phyloP scores from a whole-genome alignment of 2,888 invertebrate genomes.

The Drosophila leonis region DNA sequence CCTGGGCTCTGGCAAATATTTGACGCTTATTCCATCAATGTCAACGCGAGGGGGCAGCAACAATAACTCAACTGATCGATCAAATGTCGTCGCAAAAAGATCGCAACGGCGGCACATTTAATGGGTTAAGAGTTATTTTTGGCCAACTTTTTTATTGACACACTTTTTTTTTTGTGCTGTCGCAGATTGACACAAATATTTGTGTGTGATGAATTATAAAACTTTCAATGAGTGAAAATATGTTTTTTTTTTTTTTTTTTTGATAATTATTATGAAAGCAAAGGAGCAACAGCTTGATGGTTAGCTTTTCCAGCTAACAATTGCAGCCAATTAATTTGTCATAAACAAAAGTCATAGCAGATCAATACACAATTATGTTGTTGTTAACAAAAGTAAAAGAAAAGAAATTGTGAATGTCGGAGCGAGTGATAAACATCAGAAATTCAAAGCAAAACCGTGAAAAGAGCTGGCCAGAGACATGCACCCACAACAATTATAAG shows the following conservation, averaged over 20 bases:
- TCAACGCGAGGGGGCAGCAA: slow-evolving; percentile 40
- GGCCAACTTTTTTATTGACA: slow-evolving; percentile 69
- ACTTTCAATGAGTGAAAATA: slow-evolving; percentile 35
- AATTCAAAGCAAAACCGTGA: not conserved
- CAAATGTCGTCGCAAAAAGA: slow-evolving; percentile 67
- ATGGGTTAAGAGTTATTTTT: slow-evolving; percentile 72
- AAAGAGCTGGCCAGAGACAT: slow-evolving; percentile 16
- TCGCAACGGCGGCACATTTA: slow-evolving; percentile 49
- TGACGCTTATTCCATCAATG: slow-evolving; percentile 68
- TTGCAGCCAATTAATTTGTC: slow-evolving; percentile 74
- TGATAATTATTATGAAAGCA: slow-evolving; percentile 21
- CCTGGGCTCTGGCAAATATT: slow-evolving; percentile 61
- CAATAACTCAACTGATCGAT: slow-evolving; percentile 69
- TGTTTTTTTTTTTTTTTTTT: not conserved
- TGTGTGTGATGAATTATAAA: slow-evolving; percentile 22
- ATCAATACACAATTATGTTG: slow-evolving; percentile 68
- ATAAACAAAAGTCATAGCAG: slow-evolving; percentile 56
- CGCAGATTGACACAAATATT: slow-evolving; percentile 44
- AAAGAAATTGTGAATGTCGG: slow-evolving; percentile 37
- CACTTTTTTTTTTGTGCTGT: slow-evolving; percentile 50
- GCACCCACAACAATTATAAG: slow-evolving; percentile 74
- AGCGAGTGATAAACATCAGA: slow-evolving; percentile 49
- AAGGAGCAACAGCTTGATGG: not conserved
- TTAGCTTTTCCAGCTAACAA: slow-evolving; percentile 32
- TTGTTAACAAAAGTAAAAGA: slow-evolving; percentile 46